Conservation (phyloP, 2,888 invertebrate genomes). For the Nephrotoma flavescens region DNA sequence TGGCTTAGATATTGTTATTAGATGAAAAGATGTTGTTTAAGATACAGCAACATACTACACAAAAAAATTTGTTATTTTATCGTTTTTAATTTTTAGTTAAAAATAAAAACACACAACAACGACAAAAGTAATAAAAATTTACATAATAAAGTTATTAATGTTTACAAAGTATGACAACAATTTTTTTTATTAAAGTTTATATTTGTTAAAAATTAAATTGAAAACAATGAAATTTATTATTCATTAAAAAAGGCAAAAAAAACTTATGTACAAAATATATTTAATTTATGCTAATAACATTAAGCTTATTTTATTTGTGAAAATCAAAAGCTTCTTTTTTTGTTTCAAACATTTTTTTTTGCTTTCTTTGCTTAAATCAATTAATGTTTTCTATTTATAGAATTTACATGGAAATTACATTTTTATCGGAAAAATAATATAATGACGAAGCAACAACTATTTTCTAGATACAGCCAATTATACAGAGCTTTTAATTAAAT, state of each 20-base stretch:
- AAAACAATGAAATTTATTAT: neutral
- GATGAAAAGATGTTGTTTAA: neutral
- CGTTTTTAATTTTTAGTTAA: neutral
- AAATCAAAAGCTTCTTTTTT: neutral
- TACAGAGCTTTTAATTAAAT: too few species aligned
- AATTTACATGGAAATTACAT: neutral
- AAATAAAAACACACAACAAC: neutral
- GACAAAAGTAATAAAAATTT: neutral
- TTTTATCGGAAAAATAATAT: neutral
- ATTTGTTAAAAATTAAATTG: neutral
- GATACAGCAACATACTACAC: neutral
- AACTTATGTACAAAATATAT: neutral
- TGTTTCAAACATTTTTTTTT: neutral
- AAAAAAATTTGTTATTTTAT: neutral
- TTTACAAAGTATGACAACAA: neutral
- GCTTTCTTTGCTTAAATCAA: neutral
- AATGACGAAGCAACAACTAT: neutral
- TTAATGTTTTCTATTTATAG: neutral
- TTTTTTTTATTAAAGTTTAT: neutral
- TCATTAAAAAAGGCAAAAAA: neutral
- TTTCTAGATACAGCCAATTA: too few species aligned
- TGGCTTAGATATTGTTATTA: neutral
- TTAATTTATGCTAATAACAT: neutral
- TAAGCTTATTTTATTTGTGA: neutral
- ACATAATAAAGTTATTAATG: neutral